Evolutionary conservation across 2,113 vertebrate species (phyloP).

Genomic region (Girardinichthys multiradiatus): DNA sequence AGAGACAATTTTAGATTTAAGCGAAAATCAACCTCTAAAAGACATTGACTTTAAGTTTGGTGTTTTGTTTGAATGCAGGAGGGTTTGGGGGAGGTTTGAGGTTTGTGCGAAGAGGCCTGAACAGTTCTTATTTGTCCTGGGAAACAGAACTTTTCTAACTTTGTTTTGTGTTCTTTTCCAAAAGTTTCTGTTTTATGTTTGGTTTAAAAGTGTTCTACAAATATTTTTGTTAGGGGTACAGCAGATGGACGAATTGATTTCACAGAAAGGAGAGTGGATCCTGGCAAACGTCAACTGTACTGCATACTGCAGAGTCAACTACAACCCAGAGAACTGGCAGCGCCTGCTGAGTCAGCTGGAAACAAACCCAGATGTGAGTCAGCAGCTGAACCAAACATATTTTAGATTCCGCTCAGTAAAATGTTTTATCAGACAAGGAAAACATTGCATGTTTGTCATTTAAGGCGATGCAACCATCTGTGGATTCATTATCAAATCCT

Average conservation of each 20-base stretch:
- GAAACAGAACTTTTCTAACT: neutral
- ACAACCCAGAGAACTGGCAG: constrained; percentile 87
- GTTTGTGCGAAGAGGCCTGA: neutral
- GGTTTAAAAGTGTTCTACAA: neutral
- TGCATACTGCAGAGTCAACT: constrained; percentile 93
- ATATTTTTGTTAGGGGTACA: constrained; percentile 48
- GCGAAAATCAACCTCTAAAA: neutral
- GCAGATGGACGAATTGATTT: constrained; percentile 12
- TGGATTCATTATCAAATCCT: neutral
- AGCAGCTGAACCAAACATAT: neutral
- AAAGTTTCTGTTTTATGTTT: neutral
- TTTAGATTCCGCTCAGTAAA: neutral
- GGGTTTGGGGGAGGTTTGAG: neutral
- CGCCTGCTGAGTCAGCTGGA: constrained; percentile 80
- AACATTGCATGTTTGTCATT: neutral
- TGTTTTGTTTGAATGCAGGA: neutral
- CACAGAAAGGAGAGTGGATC: constrained; percentile 75
- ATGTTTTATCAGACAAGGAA: neutral
- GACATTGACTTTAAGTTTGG: neutral
- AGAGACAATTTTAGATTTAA: fast-evolving
- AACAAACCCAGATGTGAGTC: constrained; percentile 59
- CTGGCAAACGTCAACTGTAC: constrained; percentile 85
- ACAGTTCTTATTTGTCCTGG: neutral
- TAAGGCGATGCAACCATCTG: neutral
- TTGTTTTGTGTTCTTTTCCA: neutral